phyloP scores from a whole-genome alignment of 2,113 vertebrate species.

The Vireo altiloquus region DNA sequence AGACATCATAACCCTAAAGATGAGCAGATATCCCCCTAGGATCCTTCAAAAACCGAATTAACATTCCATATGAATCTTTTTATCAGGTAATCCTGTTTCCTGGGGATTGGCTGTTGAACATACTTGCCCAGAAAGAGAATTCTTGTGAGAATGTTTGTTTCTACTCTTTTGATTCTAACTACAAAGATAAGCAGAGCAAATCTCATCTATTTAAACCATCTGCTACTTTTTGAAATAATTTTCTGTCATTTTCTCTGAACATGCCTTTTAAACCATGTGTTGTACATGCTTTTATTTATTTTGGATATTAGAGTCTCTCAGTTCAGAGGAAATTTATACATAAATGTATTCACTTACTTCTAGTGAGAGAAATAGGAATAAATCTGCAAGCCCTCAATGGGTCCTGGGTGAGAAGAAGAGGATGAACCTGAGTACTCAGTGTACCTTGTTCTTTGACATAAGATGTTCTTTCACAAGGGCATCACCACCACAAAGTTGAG shows the following conservation, averaged over 20 bases:
- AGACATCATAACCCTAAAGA: not conserved
- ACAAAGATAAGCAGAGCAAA: not conserved
- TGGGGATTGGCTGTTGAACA: not conserved
- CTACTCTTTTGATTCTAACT: not conserved
- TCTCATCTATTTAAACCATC: not conserved
- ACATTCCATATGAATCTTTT: not conserved
- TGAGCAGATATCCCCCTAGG: not conserved
- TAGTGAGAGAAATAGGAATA: not conserved
- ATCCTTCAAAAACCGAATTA: not conserved
- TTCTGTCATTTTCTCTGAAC: slow-evolving; percentile 13
- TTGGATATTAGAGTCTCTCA: not conserved
- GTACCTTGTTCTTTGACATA: not conserved
- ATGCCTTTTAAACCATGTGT: not conserved
- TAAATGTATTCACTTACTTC: not conserved
- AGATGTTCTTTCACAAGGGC: not conserved
- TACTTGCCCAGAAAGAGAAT: not conserved
- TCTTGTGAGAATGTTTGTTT: not conserved
- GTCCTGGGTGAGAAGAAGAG: not conserved
- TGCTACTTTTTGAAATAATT: slow-evolving; percentile 5
- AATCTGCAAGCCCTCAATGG: not conserved
- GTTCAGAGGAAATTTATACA: not conserved
- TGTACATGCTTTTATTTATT: not conserved
- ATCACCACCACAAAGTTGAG: not conserved
- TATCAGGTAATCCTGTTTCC: not conserved
- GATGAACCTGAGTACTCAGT: not conserved